These are phyloP conservation scores for Metacarcinus magister DNA, from an alignment of 2,888 invertebrate species.

Conservation along the genomic window DNA sequence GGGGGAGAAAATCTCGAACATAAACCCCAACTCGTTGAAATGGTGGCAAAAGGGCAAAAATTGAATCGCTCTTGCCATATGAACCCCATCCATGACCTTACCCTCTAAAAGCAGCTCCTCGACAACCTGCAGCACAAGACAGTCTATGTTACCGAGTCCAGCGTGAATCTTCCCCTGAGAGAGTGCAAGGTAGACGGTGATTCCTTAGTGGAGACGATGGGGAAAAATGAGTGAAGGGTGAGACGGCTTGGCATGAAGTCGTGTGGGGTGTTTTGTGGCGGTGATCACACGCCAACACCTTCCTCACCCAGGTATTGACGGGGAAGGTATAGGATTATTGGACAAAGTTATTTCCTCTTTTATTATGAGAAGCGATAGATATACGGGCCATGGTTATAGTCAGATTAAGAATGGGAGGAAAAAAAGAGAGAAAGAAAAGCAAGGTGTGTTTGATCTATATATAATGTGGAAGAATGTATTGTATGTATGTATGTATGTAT, in stretches of 20 bases:
- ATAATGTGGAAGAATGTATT: neutral
- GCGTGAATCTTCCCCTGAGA: neutral
- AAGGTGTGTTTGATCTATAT: neutral
- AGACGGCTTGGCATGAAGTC: neutral
- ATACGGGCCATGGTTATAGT: neutral
- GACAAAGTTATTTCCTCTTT: neutral
- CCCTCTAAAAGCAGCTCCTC: neutral
- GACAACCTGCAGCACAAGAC: neutral
- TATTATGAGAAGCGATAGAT: neutral
- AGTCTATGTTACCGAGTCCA: neutral
- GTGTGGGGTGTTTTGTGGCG: slow-evolving; percentile 37
- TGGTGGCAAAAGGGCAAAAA: slow-evolving; percentile 74
- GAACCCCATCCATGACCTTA: neutral
- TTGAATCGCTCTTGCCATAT: slow-evolving; percentile 67
- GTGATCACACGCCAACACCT: slow-evolving; percentile 57
- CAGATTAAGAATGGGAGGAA: neutral
- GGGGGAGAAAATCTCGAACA: slow-evolving; percentile 66
- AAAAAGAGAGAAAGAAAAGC: neutral
- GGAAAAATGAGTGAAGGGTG: neutral
- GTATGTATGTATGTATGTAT: neutral
- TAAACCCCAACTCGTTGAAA: slow-evolving; percentile 72
- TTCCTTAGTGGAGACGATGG: neutral
- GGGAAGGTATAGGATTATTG: neutral
- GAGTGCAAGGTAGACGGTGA: neutral
- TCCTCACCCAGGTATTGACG: neutral